Conservation (phyloP, 1,140 invertebrate genomes). For the Polypedilum vanderplanki region DNA sequence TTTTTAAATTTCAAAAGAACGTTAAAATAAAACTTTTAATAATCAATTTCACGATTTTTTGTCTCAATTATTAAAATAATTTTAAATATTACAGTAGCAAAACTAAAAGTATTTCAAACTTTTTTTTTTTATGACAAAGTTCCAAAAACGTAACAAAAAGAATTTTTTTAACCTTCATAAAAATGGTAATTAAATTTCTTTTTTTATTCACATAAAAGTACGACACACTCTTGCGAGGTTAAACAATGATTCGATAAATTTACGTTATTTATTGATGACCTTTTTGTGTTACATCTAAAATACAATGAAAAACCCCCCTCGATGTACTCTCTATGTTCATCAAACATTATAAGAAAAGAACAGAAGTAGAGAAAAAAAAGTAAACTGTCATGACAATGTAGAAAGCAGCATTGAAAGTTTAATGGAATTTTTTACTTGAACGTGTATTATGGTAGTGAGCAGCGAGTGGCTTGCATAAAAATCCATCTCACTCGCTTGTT, state of each 20-base stretch:
- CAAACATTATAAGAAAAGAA: neutral
- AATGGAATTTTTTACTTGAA: neutral
- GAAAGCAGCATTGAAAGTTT: neutral
- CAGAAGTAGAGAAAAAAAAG: neutral
- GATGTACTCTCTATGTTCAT: neutral
- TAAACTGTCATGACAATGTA: neutral
- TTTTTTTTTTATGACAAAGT: neutral
- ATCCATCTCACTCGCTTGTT: neutral
- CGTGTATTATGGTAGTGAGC: neutral
- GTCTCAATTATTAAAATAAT: too few relatives aligned
- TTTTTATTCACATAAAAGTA: neutral
- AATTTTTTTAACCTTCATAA: neutral
- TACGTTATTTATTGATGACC: slow-evolving; percentile 18
- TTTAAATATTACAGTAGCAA: too few relatives aligned
- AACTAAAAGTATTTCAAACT: neutral
- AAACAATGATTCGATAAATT: neutral
- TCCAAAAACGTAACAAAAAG: neutral
- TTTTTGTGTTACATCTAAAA: neutral
- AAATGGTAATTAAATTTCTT: neutral
- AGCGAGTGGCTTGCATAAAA: neutral
- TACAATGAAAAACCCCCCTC: neutral
- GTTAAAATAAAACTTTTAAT: too few relatives aligned
- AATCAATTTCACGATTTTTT: too few relatives aligned
- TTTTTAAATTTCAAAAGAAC: too few relatives aligned
- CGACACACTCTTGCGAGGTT: neutral